Base-by-base conservation (phyloP, 2,113 vertebrate species). In the Bombycilla garrulus region DNA sequence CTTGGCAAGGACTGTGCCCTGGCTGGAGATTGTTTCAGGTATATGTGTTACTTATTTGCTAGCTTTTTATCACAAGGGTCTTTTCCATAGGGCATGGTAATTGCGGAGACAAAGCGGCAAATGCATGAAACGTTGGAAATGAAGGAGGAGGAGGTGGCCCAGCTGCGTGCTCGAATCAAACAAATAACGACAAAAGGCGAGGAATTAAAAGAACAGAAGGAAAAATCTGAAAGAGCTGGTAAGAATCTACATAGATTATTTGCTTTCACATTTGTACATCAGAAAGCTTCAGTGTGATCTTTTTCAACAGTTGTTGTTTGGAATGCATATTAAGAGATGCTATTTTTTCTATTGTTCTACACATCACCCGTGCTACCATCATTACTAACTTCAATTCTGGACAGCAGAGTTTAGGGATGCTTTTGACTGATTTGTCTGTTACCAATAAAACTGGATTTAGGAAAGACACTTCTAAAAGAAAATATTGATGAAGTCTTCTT, bases 91-190 rank as follows among this genome's bases (percentile, higher is more conserved):
- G 99, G 99, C 76, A 99, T 99, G 99, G 99, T 99, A 42, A 99
- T 99, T 86, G 99, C 99, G 58, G 99, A 99, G 97, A 99, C 99
- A 40, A 99, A 99, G 95, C 97, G 99, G 19, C 99, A 99, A 95
- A 99, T 99, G 99, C 99, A 99, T 13, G 99, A 99, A 96, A 99
- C 99, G 0, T 71, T 99, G 96, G 99, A 99, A 97, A 98, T 99
- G 97, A 99, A 99, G 95, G 99, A 99, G 96, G 99, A 99, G 45
- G 99, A 99, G 96, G 96, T 99, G 24, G 98, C 98, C 50, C 98
- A 99, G 67, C 98, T 99, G 35, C 98, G 98, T 64, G 96, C 97
- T 95, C 98, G 95, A 40, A 97, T 99, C 93, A 99, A 99, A 89
- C 98, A 99, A 93, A 87, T 98, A 35, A 97, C 97, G 50, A 94